Evolutionary conservation across 2,113 vertebrate species (phyloP), one percentile per base, ranked within the genome.

Genomic region (Todiramphus chloris): DNA sequence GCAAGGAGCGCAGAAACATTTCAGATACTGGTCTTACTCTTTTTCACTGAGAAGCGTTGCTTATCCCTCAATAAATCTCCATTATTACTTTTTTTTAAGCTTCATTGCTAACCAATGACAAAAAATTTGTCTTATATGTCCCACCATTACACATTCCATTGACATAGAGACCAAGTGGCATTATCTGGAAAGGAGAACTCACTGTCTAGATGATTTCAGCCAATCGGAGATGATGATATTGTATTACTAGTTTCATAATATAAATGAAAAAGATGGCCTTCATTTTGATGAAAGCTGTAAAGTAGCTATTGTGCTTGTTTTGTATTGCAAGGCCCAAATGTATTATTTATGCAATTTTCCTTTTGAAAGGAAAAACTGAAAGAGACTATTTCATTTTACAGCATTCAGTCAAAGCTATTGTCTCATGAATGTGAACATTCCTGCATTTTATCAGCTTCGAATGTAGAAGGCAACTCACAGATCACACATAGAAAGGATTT

Each of bases 321-420:
- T 98, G 96, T 98, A 98, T 97, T 98, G 96, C 97, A 96, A 97
- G 97, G 95, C 90, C 97, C 97, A 97, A 97, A 98, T 98, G 98
- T 98, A 98, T 98, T 98, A 98, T 98, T 98, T 98, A 98, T 98
- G 98, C 97, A 98, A 98, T 98, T 98, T 98, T 97, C 97, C 97
- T 97, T 97, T 98, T 97, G 97, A 96, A 98, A 98, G 96, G 97
- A 97, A 97, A 97, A 97, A 97, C 97, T 92, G 97, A 98, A 97
- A 98, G 97, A 98, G 96, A 97, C 97, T 96, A 98, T 98, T 98
- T 98, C 98, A 98, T 98, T 98, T 98, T 98, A 94, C 66, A 91
- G 97, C 95, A 98, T 98, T 98, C 97, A 98, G 96, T 90, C 96
- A 93, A 91, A 95, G 97, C 97, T 97, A 98, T 98, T 98, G 98